Conservation (phyloP, 1,140 invertebrate species). For the Anoplophora glabripennis region DNA sequence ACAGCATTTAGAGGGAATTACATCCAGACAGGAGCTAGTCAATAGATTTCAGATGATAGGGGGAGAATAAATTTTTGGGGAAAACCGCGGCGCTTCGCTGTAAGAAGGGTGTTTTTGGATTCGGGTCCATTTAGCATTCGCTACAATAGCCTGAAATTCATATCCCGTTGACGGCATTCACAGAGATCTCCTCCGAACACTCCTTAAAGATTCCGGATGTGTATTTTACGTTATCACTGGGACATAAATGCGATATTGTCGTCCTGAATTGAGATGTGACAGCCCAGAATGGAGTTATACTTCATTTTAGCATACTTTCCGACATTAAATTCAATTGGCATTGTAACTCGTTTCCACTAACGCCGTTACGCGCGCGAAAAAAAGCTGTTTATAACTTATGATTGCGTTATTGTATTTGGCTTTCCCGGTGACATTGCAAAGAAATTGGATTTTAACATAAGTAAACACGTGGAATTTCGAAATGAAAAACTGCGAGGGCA, state of each 20-base stretch:
- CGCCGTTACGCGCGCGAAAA: conserved; percentile 20
- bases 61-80: conserved; percentile 2
- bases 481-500: conserved; percentile 12
- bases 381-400: conserved; percentile 22
- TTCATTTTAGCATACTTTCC: conserved; percentile 19
- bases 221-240: conserved; percentile 32
- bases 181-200: conserved; percentile 9
- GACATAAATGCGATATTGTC: conserved; percentile 29
- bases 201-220: conserved; percentile 28
- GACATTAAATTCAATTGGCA: conserved; percentile 16
- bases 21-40: no score
- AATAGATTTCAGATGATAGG: no score
- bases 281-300: background rate
- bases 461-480: conserved; percentile 19
- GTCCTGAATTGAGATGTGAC: conserved; percentile 13
- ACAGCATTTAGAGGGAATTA: no score
- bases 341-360: conserved; percentile 23
- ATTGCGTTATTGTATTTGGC: conserved; percentile 20
- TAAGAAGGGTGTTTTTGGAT: conserved; percentile 14
- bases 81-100: conserved; percentile 7
- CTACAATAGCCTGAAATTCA: conserved; percentile 25
- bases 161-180: conserved; percentile 19
- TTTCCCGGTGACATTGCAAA: conserved; percentile 15
- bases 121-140: conserved; percentile 15
- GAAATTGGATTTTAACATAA: conserved; percentile 20